Evolutionary conservation across 2,888 invertebrate species (phyloP), one percentile per base, ranked within the genome.

Genomic region (Dryadula phaetusa): DNA sequence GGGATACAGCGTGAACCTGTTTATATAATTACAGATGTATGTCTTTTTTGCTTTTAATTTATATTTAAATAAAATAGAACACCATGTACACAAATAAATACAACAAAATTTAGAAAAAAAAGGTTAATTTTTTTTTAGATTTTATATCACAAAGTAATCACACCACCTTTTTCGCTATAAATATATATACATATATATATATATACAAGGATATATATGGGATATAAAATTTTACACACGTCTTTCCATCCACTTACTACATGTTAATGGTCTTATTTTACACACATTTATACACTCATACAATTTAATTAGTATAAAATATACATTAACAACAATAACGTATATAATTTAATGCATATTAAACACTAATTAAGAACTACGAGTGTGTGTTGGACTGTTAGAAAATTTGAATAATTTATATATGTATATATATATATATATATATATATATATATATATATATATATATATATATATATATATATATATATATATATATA

Each of bases 131-230:
- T 37, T 37, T 37, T 37, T 12, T 37, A 10, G 12, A 12, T 37
- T 25, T 28, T 3, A 28, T 49, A 49, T 28, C 6, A 49, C 49
- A 49, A 49, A 49, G 7, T 28, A 49, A 49, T 28, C 49, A 49
- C 49, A 49, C 3, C 47, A 25, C 47, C n/a, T 47, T 22, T 22
- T 22, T 6, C 6, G n/a, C 1, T 42, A 42, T 16, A 42, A 7
- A 42, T 42, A 42, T 42, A 40, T 40, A 40, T 40, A n/a, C n/a
- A 40, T 40, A 40, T n/a, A 25, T 49, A 49, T 25, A 47, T 25
- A 14, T 25, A 49, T n/a, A n/a, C n/a, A n/a, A n/a, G n/a, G n/a
- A n/a, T n/a, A n/a, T n/a, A n/a, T n/a, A n/a, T n/a, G n/a, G n/a
- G n/a, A 46, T 20, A 46, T 49, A n/a, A 7, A 49, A 14, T 22